These are phyloP conservation scores for Ondatra zibethicus DNA, from an alignment of 2,113 vertebrate species.

Conservation along the genomic window DNA sequence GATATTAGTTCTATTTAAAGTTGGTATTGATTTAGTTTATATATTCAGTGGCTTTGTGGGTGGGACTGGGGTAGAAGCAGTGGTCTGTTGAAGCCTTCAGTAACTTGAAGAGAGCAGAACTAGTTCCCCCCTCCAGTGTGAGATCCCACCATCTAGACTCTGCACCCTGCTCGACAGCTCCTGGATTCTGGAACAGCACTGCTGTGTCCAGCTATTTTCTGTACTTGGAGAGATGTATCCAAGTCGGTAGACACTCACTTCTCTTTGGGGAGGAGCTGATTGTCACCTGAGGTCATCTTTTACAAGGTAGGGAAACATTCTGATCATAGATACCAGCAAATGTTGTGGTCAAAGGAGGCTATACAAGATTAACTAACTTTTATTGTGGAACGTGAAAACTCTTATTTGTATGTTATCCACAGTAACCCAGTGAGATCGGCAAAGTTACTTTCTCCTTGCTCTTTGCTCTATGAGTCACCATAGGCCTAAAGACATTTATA, in stretches of 20 bases:
- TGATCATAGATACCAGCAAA: not conserved
- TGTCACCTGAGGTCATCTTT: not conserved
- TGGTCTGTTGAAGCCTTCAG: not conserved
- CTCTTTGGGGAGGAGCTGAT: not conserved
- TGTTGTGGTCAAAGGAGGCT: constrained; percentile 11
- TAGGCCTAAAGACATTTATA: constrained; percentile 18
- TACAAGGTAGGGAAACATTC: not conserved
- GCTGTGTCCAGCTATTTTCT: fast-evolving
- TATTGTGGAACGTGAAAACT: constrained; percentile 31
- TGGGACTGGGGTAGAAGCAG: not conserved
- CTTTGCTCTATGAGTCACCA: constrained; percentile 45
- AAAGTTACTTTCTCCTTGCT: constrained; percentile 24
- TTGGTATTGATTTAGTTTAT: not conserved
- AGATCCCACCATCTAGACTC: not conserved
- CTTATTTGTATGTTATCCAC: not conserved
- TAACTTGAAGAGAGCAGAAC: not conserved
- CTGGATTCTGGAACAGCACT: not conserved
- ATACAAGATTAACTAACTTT: constrained; percentile 39
- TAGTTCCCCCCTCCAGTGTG: not conserved
- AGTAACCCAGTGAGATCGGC: not conserved
- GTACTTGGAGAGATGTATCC: not conserved
- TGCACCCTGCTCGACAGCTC: not conserved
- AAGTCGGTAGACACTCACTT: not conserved
- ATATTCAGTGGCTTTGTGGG: not conserved
- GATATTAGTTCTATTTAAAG: not conserved